These are phyloP conservation scores for Drosophila nigromelanica DNA, from an alignment of 1,140 invertebrate genomes.

Conservation along the genomic window DNA sequence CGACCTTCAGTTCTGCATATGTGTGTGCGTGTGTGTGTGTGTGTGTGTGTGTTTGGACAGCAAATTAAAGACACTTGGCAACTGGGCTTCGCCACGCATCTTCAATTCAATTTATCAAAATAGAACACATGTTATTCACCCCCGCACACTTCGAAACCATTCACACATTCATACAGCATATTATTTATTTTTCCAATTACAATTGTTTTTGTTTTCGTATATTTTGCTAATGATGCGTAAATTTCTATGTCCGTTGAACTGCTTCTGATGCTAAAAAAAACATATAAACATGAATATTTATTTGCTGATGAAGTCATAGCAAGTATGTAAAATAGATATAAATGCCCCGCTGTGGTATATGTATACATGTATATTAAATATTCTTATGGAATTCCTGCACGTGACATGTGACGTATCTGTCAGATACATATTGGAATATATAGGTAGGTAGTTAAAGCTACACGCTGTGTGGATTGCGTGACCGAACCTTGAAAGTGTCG, in stretches of 20 bases:
- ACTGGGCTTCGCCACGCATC: slow-evolving; percentile 3
- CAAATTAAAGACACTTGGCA: slow-evolving; percentile 52
- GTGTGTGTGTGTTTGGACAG: slow-evolving; percentile 54
- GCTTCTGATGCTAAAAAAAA: slow-evolving; percentile 19
- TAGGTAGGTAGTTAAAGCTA: slow-evolving; percentile 8
- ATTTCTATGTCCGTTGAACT: slow-evolving; percentile 58
- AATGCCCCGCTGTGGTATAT: slow-evolving; percentile 2
- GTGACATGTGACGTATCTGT: slow-evolving; percentile 62
- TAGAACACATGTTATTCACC: slow-evolving; percentile 60
- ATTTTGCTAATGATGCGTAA: slow-evolving; percentile 71
- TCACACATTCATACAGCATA: slow-evolving; percentile 19
- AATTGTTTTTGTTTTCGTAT: slow-evolving; percentile 40
- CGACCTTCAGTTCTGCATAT: slow-evolving; percentile 3
- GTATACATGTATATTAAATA: slow-evolving; percentile 5
- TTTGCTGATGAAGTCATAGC: slow-evolving; percentile 69
- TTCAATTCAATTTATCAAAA: slow-evolving; percentile 71
- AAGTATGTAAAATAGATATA: slow-evolving; percentile 11
- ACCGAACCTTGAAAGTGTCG: slow-evolving; percentile 67
- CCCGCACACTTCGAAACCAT: slow-evolving; percentile 12
- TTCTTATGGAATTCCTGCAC: slow-evolving; percentile 55
- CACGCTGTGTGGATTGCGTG: slow-evolving; percentile 58
- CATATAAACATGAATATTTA: slow-evolving; percentile 1
- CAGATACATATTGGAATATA: slow-evolving; percentile 20
- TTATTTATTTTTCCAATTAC: slow-evolving; percentile 34
- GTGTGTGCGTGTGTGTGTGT: slow-evolving; percentile 31